phyloP scores from a whole-genome alignment of 2,888 invertebrate genomes.

The Trichogramma evanescens region DNA sequence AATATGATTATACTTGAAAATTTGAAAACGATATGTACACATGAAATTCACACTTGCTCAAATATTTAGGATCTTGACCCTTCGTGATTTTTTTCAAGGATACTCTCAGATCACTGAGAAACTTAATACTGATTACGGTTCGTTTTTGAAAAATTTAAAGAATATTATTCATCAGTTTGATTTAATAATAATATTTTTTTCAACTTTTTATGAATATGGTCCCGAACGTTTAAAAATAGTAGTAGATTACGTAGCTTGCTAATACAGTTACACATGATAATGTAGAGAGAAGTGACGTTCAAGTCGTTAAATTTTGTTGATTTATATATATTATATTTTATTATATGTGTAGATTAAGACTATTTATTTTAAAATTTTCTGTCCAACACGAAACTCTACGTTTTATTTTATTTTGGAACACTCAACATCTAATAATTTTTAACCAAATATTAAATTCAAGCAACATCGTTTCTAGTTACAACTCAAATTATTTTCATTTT shows the following conservation, averaged over 20 bases:
- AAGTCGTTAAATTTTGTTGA: not conserved
- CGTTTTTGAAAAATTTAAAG: conserved; percentile 1
- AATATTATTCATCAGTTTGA: conserved; percentile 10
- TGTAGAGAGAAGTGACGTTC: conserved; percentile 7
- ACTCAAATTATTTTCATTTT: too few relatives aligned
- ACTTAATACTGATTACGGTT: conserved; percentile 22
- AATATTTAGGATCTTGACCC: not conserved
- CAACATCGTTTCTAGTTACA: too few relatives aligned
- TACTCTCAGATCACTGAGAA: conserved; percentile 2
- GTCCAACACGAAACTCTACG: too few relatives aligned
- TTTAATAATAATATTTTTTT: conserved; percentile 12
- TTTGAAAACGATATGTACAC: not conserved
- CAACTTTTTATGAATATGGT: conserved; percentile 38
- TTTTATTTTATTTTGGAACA: too few relatives aligned
- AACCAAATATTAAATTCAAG: too few relatives aligned
- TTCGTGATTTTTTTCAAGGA: too few relatives aligned
- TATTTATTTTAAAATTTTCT: too few relatives aligned
- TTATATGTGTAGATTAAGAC: too few relatives aligned
- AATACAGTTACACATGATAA: conserved; percentile 15
- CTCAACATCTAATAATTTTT: too few relatives aligned
- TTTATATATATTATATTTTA: not conserved
- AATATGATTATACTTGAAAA: not conserved
- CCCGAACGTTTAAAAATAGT: conserved; percentile 42
- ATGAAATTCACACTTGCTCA: not conserved
- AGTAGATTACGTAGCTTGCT: conserved; percentile 22